Evolutionary conservation across 2,797 vertebrate genomes (phyloP), one percentile per base, ranked within the genome.

Genomic region (Esox lucius): DNA sequence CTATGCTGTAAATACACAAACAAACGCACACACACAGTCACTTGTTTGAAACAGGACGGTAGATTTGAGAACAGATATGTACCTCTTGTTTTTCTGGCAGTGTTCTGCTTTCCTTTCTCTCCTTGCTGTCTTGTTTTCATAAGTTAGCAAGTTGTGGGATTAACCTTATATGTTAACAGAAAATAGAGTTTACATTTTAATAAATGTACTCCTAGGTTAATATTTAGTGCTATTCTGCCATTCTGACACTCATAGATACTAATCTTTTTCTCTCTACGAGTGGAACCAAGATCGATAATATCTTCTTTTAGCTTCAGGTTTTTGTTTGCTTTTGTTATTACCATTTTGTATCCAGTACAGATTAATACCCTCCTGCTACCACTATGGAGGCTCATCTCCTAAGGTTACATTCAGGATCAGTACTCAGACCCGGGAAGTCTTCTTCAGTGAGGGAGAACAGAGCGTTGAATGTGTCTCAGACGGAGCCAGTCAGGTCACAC

Each of bases 401-500:
- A 87, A 77, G 87, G 82, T 90, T 90, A 85, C 86, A 87, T 86
- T 71, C 79, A 87, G 88, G 89, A 28, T 64, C 53, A 68, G 85
- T 85, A 78, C 84, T 89, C 78, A 79, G 78, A 89, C 87, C 83
- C 78, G 28, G 11, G 42, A 85, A 85, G 78, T 83, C 82, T 85
- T 68, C 81, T 81, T 85, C 42, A 79, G 84, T 88, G 89, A 81
- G 83, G 49, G 39, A 84, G 85, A 86, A 87, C 78, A 88, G 85
- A 87, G 84, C 85, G 78, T 76, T 26, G 78, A 78, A 31, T 81
- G 78, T 76, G 69, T 81, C 83, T 79, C 75, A 0, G 80, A 83
- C 87, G 79, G 83, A 90, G 85, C 82, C 86, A 67, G 84, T 51
- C 80, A 78, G 91, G 22, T 81, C 87, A 85, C 90, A 87, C 90